Evolutionary conservation across 2,797 vertebrate species (phyloP).

Genomic region (Thamnophis elegans): DNA sequence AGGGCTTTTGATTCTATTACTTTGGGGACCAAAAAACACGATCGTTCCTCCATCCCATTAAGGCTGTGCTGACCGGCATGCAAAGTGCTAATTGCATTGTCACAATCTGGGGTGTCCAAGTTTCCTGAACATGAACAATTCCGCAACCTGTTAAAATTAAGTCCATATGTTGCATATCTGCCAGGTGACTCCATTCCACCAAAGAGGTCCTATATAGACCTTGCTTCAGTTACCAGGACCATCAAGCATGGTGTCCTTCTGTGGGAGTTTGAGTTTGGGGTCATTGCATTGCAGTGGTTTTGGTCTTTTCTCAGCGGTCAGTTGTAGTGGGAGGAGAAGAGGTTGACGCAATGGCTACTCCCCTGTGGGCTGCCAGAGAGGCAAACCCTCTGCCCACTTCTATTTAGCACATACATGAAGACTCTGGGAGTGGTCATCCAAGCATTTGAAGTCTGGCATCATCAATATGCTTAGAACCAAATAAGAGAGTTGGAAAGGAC

Average conservation of each 20-base stretch:
- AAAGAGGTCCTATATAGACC: background rate
- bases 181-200: background rate
- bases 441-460: background rate
- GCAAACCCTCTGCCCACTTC: background rate
- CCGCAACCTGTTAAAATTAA: background rate
- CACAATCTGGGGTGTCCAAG: background rate
- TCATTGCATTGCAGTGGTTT: background rate
- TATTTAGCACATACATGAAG: background rate
- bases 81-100: background rate
- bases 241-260: background rate
- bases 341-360: background rate
- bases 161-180: background rate
- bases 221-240: background rate
- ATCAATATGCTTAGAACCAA: background rate
- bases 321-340: background rate
- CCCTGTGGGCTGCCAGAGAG: background rate
- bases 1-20: background rate
- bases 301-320: background rate
- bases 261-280: background rate
- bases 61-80: background rate
- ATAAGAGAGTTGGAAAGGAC: too few species aligned
- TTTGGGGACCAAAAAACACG: background rate
- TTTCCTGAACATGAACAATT: background rate
- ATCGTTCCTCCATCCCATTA: background rate
- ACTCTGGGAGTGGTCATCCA: background rate